Evolutionary conservation across 2,888 invertebrate genomes (phyloP).

Genomic region (Macropis europaea): DNA sequence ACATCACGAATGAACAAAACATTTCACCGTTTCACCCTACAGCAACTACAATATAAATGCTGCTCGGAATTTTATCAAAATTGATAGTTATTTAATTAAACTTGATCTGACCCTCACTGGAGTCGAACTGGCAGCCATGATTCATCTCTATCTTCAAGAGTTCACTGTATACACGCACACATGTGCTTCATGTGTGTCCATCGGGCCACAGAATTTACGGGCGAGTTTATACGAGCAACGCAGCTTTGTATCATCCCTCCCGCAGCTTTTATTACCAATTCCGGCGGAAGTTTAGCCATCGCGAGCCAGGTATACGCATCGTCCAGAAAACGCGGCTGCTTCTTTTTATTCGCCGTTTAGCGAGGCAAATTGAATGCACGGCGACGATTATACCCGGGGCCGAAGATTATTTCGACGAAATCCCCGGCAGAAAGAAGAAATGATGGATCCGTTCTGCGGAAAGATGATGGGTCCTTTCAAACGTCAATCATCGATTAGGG

Average conservation of each 20-base stretch:
- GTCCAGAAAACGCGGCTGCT: not conserved
- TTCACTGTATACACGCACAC: not conserved
- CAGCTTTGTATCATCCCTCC: slow-evolving; percentile 25
- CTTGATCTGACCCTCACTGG: too few relatives aligned
- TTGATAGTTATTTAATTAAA: too few relatives aligned
- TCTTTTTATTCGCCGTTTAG: slow-evolving; percentile 31
- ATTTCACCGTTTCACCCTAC: too few relatives aligned
- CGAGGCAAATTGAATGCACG: slow-evolving; percentile 5
- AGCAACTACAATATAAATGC: too few relatives aligned
- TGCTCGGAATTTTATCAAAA: too few relatives aligned
- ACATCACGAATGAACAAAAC: too few relatives aligned
- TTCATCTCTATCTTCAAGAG: slow-evolving; percentile 1
- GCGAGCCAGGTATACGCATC: slow-evolving; percentile 14
- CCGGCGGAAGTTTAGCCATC: slow-evolving; percentile 43
- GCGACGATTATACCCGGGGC: slow-evolving; percentile 9
- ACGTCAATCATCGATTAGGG: slow-evolving; percentile 64
- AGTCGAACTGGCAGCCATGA: slow-evolving; percentile 23
- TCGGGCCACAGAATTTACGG: slow-evolving; percentile 19
- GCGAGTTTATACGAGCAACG: slow-evolving; percentile 36
- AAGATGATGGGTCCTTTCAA: slow-evolving; percentile 50
- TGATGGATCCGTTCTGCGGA: slow-evolving; percentile 7
- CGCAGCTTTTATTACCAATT: slow-evolving; percentile 45
- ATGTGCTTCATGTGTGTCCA: slow-evolving; percentile 4
- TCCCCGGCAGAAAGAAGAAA: not conserved
- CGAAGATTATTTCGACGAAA: slow-evolving; percentile 3